These are phyloP conservation scores for Tetramorium simillimum DNA, from an alignment of 1,140 invertebrate species.

Conservation along the genomic window DNA sequence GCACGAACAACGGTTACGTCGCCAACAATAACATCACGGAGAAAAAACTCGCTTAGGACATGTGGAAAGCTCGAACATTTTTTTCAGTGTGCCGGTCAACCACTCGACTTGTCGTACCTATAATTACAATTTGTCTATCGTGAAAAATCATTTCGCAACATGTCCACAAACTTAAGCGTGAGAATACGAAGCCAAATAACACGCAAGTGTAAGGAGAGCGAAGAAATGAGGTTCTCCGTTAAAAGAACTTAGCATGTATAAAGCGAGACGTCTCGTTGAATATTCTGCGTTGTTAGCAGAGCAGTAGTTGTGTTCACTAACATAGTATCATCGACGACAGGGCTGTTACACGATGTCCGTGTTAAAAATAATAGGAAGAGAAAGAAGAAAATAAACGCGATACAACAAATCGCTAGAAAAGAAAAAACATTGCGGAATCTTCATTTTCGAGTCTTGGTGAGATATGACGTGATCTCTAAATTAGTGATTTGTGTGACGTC, in stretches of 20 bases:
- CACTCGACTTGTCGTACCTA: slow-evolving; percentile 28
- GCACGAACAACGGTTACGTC: slow-evolving; percentile 89
- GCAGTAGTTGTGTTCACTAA: slow-evolving; percentile 58
- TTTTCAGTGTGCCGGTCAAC: slow-evolving; percentile 32
- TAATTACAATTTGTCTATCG: slow-evolving; percentile 12
- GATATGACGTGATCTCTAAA: slow-evolving; percentile 4
- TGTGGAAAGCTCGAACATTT: slow-evolving; percentile 14
- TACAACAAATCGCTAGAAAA: neutral
- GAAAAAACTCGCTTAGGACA: slow-evolving; percentile 82
- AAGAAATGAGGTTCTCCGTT: neutral
- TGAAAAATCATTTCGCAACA: slow-evolving; percentile 27
- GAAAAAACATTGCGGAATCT: neutral
- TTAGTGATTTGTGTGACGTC: slow-evolving; percentile 21
- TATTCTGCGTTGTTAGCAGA: slow-evolving; percentile 54
- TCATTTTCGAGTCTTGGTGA: slow-evolving; percentile 8
- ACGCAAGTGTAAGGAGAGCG: neutral
- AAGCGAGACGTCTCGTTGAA: slow-evolving; percentile 35
- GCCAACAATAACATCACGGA: slow-evolving; percentile 84
- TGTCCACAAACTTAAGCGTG: neutral
- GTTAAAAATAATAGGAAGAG: slow-evolving; percentile 25
- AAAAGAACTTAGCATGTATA: slow-evolving; percentile 38
- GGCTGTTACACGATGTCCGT: slow-evolving; percentile 23
- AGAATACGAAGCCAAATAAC: slow-evolving; percentile 6
- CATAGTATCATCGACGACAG: slow-evolving; percentile 44
- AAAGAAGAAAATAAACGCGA: neutral